phyloP scores from a whole-genome alignment of 2,888 invertebrate genomes.

The Leucophora obtusa region DNA sequence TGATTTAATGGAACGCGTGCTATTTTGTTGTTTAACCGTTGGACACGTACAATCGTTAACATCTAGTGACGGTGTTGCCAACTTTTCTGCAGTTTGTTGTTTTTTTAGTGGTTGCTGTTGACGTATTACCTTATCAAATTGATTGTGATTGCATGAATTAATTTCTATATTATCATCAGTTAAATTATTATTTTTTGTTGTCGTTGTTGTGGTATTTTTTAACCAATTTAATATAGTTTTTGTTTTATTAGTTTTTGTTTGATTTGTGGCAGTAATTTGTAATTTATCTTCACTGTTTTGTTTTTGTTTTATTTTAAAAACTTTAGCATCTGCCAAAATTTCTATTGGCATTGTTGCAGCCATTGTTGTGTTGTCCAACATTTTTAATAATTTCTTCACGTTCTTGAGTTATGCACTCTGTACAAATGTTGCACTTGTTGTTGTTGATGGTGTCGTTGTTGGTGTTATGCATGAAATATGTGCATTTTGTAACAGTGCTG shows the following conservation, averaged over 20 bases:
- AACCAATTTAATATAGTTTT: conserved; percentile 76
- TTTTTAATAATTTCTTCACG: conserved; percentile 66
- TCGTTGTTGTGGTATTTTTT: conserved; percentile 65
- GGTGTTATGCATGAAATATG: conserved; percentile 20
- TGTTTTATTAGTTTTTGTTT: conserved; percentile 69
- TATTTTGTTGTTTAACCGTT: conserved; percentile 38
- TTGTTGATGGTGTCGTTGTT: conserved; percentile 23
- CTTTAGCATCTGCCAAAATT: conserved; percentile 64
- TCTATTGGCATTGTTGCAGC: conserved; percentile 48
- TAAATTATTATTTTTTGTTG: neutral
- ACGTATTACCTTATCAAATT: conserved; percentile 15
- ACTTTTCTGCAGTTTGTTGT: conserved; percentile 26
- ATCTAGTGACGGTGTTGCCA: neutral
- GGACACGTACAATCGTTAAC: conserved; percentile 47
- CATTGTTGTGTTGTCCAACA: conserved; percentile 64
- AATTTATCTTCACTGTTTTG: conserved; percentile 58
- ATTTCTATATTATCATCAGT: conserved; percentile 16
- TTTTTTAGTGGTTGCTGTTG: conserved; percentile 53
- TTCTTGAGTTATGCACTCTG: conserved; percentile 59
- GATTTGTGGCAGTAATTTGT: conserved; percentile 7
- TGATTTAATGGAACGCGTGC: conserved; percentile 62
- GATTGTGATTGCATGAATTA: neutral
- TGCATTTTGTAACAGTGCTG: conserved; percentile 39
- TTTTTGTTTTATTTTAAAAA: conserved; percentile 47
- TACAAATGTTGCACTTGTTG: conserved; percentile 39